These are phyloP conservation scores for Hydrozoanthus tunicans DNA, from an alignment of 64 coral and sea anemone species.

Conservation along the genomic window DNA sequence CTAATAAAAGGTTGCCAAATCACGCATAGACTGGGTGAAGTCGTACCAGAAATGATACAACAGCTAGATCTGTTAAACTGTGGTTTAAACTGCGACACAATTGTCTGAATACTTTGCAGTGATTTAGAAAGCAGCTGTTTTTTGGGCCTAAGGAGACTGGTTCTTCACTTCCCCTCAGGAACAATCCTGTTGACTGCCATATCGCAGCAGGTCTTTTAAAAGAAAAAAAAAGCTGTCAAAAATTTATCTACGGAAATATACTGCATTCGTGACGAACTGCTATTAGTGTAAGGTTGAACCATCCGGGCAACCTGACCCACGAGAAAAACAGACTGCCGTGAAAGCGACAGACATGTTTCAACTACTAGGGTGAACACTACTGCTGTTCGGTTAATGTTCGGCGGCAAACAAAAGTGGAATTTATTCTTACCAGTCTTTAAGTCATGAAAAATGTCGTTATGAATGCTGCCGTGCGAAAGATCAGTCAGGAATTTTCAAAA, in stretches of 20 bases:
- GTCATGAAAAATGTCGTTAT: constrained; percentile 42
- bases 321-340: neutral
- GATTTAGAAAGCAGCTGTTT: constrained; percentile 38
- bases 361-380: neutral
- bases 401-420: neutral
- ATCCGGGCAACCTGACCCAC: constrained; percentile 5
- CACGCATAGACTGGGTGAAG: neutral
- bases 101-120: neutral
- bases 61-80: neutral
- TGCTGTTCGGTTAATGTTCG: neutral
- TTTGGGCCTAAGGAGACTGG: neutral
- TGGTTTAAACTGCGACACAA: neutral
- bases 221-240: neutral
- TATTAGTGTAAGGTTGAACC: neutral
- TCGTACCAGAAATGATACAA: neutral
- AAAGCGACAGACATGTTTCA: constrained; percentile 21
- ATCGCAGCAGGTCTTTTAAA: constrained; percentile 45
- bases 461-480: constrained; percentile 56
- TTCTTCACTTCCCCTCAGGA: neutral
- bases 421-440: neutral
- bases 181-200: constrained; percentile 28
- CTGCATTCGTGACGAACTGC: constrained; percentile 19
- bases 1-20: constrained; percentile 8
- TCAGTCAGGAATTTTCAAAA: constrained; percentile 53
- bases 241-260: neutral